Percentiles rank a stretch among this genome's conserved stretches.
These are phyloP conservation scores for Bujurquina vittata DNA, from an alignment of 2,113 vertebrate species.

Conservation along the genomic window DNA sequence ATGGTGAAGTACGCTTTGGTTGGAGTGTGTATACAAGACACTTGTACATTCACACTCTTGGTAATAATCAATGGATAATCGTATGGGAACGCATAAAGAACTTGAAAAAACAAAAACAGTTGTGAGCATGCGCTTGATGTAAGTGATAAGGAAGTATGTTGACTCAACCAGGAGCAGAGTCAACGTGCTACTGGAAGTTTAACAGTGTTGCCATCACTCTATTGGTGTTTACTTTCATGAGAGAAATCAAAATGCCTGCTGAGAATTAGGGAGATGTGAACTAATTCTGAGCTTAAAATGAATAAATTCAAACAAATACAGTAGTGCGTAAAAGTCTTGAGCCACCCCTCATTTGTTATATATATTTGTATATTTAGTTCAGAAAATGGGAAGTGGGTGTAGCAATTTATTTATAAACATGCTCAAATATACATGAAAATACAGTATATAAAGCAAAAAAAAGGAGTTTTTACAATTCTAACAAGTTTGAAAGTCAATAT, in stretches of 20 bases:
- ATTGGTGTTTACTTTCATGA: not conserved
- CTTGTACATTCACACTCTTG: not conserved
- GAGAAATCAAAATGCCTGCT: not conserved
- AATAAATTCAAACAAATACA: not conserved
- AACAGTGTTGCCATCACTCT: not conserved
- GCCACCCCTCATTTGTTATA: too few species aligned
- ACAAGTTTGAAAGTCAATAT: not conserved
- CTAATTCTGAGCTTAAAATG: not conserved
- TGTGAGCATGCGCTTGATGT: not conserved
- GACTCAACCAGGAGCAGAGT: not conserved
- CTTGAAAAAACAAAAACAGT: not conserved
- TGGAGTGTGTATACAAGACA: slow-evolving; percentile 21
- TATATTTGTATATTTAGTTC: not conserved
- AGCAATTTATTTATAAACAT: not conserved
- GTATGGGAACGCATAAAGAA: slow-evolving; percentile 7
- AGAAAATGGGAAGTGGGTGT: not conserved
- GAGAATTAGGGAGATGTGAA: not conserved
- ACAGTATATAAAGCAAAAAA: not conserved
- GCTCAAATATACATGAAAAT: not conserved
- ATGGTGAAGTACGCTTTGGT: slow-evolving; percentile 49
- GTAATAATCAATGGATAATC: not conserved
- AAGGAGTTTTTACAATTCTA: not conserved
- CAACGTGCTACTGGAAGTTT: not conserved
- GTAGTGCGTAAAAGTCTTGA: too few species aligned
- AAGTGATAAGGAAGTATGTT: not conserved